phyloP scores from a whole-genome alignment of 2,797 vertebrate genomes.

The Bovichtus variegatus region DNA sequence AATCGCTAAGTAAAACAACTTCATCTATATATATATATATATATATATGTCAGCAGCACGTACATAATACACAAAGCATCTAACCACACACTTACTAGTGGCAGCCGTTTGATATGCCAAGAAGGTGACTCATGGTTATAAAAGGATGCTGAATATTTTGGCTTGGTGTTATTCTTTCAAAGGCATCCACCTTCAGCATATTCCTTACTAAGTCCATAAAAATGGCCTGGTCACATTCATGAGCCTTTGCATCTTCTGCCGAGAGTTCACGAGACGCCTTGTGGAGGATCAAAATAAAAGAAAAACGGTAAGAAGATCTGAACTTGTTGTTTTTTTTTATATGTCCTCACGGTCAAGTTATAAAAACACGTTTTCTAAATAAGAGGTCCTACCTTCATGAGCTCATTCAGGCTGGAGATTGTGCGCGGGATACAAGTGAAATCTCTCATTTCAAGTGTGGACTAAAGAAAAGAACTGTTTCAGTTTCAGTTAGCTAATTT shows the following conservation, averaged over 20 bases:
- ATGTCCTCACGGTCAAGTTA: not conserved
- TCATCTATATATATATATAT: not conserved
- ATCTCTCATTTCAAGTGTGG: not conserved
- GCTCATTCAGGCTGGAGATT: not conserved
- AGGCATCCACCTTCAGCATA: not conserved
- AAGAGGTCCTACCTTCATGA: not conserved
- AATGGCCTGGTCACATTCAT: not conserved
- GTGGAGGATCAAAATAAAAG: not conserved
- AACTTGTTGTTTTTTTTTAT: not conserved
- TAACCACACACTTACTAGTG: not conserved
- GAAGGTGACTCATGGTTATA: conserved; percentile 4
- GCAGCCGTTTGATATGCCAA: not conserved
- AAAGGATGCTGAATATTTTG: conserved; percentile 21
- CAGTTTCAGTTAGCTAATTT: not conserved
- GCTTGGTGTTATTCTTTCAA: conserved; percentile 9
- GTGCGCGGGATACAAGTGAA: not conserved
- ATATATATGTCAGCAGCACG: not conserved
- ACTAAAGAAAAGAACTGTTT: not conserved
- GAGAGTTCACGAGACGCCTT: not conserved
- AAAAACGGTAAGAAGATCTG: not conserved
- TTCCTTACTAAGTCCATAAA: not conserved
- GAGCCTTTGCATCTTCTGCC: not conserved
- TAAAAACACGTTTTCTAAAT: not conserved
- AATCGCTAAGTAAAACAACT: not conserved
- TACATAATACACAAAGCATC: not conserved